Evolutionary conservation across 2,113 vertebrate genomes (phyloP).

Genomic region (Lycaon pictus): DNA sequence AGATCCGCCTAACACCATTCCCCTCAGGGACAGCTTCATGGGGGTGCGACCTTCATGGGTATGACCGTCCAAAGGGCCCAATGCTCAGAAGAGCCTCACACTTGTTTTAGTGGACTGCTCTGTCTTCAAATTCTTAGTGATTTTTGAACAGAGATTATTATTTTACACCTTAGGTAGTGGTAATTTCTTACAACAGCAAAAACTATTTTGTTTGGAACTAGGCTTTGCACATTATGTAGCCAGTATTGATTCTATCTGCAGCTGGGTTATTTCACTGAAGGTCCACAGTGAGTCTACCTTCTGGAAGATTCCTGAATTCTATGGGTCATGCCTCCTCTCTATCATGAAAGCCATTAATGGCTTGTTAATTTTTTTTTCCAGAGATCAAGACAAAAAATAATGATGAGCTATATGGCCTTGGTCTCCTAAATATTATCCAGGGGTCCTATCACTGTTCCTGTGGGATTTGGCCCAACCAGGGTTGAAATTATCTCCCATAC

Average conservation of each 20-base stretch:
- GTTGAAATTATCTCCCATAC: background rate
- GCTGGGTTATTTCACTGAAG: background rate
- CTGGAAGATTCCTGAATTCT: background rate
- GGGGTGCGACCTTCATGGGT: fast-evolving
- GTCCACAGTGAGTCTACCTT: background rate
- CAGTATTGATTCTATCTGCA: background rate
- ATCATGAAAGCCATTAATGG: background rate
- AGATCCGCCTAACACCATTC: background rate
- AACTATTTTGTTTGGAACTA: background rate
- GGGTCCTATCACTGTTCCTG: background rate
- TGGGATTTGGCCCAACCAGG: background rate
- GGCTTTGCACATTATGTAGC: background rate
- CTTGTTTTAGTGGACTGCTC: background rate
- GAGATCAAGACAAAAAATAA: background rate
- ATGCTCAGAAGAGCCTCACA: background rate
- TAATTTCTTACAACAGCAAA: background rate
- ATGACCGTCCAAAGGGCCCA: background rate
- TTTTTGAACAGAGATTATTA: background rate
- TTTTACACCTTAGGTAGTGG: background rate
- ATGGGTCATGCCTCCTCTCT: background rate
- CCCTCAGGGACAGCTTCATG: background rate
- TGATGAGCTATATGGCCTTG: background rate
- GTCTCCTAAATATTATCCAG: background rate
- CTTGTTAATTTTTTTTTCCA: background rate
- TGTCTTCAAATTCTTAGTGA: background rate